Evolutionary conservation across 2,888 invertebrate species (phyloP).

Genomic region (Spisula subtruncata): DNA sequence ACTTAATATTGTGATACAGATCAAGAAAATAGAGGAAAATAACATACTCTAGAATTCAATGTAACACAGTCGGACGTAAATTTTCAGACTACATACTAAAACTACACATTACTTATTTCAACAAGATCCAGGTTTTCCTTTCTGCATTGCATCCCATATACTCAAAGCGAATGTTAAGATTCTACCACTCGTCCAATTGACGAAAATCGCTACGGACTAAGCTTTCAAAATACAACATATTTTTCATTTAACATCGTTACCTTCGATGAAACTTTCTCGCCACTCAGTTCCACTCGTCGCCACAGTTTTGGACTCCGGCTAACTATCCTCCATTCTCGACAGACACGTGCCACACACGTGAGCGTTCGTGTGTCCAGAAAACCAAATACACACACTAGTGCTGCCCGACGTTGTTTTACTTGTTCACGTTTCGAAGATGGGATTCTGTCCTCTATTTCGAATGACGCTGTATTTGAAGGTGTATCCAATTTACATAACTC

Average conservation of each 20-base stretch:
- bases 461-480: constrained; percentile 53
- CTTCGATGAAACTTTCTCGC: constrained; percentile 79
- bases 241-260: not conserved
- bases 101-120: too few relatives aligned
- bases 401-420: constrained; percentile 74
- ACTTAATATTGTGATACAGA: too few relatives aligned
- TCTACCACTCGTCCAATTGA: too few relatives aligned
- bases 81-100: too few relatives aligned
- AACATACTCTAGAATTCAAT: too few relatives aligned
- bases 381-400: constrained; percentile 80
- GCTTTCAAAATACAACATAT: too few relatives aligned
- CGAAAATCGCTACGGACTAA: too few relatives aligned
- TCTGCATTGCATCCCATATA: too few relatives aligned
- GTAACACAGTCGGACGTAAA: too few relatives aligned
- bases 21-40: too few relatives aligned
- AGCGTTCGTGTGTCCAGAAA: constrained; percentile 82
- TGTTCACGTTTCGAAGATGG: constrained; percentile 71
- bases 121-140: too few relatives aligned
- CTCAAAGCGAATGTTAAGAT: too few relatives aligned
- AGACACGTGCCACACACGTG: constrained; percentile 79
- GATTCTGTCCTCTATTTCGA: constrained; percentile 60
- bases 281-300: constrained; percentile 79
- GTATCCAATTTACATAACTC: not conserved
- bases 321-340: constrained; percentile 85
- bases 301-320: constrained; percentile 84